Percentiles rank a stretch among this genome's conserved stretches.
phyloP scores from a whole-genome alignment of 2,797 vertebrate species.

The Ctenosaura bakeri region DNA sequence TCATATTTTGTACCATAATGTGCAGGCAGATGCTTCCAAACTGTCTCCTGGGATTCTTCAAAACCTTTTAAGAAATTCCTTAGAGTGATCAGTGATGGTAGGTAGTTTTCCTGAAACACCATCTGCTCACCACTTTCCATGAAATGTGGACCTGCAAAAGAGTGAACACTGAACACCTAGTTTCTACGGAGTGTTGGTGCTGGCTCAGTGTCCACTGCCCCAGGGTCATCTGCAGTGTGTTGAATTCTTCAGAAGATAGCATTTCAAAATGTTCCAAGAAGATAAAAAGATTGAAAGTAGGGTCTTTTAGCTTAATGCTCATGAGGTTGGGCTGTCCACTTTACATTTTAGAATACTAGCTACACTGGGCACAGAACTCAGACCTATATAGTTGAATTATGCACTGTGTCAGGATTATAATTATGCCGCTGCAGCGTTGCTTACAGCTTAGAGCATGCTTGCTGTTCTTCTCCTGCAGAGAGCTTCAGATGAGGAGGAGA shows the following conservation, averaged over 20 bases:
- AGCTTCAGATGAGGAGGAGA: accelerated
- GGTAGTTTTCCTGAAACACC: background rate
- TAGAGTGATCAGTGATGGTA: background rate
- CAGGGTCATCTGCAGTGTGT: background rate
- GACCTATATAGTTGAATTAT: background rate
- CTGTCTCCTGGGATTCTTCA: no score
- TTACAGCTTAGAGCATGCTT: accelerated
- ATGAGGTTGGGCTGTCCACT: no score
- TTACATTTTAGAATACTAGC: background rate
- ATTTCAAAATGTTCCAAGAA: no score
- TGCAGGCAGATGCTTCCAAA: slow-evolving; percentile 51
- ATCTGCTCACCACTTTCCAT: background rate
- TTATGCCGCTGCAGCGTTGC: background rate
- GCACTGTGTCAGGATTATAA: background rate
- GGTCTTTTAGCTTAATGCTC: no score
- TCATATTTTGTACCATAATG: background rate
- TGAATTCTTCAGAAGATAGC: background rate
- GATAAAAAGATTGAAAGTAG: background rate
- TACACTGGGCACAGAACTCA: accelerated
- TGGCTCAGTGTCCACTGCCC: background rate
- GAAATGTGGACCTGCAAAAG: background rate
- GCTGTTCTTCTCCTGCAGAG: accelerated
- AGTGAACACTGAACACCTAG: no score
- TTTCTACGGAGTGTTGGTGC: background rate
- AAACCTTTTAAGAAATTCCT: background rate